Percentiles rank a stretch among this genome's conserved stretches.
Evolutionary conservation across 2,888 invertebrate species (phyloP).

Genomic region (Aplocera efformata): DNA sequence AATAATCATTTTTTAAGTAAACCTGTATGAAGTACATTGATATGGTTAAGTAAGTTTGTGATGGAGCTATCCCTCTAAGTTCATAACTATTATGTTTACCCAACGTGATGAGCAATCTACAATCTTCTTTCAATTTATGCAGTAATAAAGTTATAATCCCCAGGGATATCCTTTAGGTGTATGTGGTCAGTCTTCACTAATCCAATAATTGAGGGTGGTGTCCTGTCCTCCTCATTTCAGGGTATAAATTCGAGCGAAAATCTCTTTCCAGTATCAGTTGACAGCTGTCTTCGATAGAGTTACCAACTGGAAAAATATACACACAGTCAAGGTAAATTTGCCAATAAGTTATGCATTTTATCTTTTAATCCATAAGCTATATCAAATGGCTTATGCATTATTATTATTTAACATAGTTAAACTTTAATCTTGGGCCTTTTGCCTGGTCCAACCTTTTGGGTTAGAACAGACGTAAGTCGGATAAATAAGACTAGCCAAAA

Average conservation of each 20-base stretch:
- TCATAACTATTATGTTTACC: no score
- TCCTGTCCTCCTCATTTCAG: conserved; percentile 31
- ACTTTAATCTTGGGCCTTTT: no score
- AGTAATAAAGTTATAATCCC: conserved; percentile 69
- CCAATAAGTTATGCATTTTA: background rate
- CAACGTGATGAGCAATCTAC: conserved; percentile 15
- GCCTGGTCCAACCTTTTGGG: no score
- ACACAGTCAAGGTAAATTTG: conserved; percentile 36
- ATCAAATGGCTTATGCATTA: no score
- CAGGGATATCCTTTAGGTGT: conserved; percentile 49
- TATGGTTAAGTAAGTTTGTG: no score
- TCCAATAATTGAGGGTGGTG: conserved; percentile 63
- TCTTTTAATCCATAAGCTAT: no score
- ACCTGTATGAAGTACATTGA: no score
- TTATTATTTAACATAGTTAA: no score
- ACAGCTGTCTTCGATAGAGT: conserved; percentile 43
- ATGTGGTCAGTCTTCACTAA: conserved; percentile 65
- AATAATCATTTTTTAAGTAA: no score
- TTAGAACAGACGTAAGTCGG: no score
- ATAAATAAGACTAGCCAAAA: no score
- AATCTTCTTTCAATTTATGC: conserved; percentile 44
- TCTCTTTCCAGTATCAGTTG: conserved; percentile 54
- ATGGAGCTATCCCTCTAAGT: no score
- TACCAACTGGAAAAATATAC: conserved; percentile 41
- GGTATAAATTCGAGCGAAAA: conserved; percentile 61